Evolutionary conservation across 2,113 vertebrate species (phyloP).

Genomic region (Gasterosteus nipponicus): DNA sequence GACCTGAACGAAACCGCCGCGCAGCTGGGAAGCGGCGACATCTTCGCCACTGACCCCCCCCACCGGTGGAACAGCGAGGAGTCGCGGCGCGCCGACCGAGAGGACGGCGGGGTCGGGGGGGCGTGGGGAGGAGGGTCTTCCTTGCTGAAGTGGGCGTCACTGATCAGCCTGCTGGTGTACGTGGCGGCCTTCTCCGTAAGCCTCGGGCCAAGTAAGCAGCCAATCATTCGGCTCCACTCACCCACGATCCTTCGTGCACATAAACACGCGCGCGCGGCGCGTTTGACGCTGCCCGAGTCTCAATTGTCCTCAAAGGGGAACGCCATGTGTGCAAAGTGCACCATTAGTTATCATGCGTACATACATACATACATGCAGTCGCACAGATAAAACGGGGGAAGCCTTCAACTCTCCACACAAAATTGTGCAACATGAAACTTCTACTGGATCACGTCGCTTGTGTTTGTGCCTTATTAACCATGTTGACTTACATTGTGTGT

Average conservation of each 20-base stretch:
- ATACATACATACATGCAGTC: not conserved
- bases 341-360: slow-evolving; percentile 2
- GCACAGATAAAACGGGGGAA: not conserved
- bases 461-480: not conserved
- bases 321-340: slow-evolving; percentile 25
- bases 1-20: slow-evolving; percentile 53
- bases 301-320: too few species aligned
- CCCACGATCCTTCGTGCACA: not conserved
- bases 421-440: not conserved
- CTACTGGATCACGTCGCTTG: not conserved
- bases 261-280: not conserved
- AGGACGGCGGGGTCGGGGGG: slow-evolving; percentile 35
- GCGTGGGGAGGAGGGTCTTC: slow-evolving; percentile 67
- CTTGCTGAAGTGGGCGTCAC: slow-evolving; percentile 89
- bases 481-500: not conserved
- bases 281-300: too few species aligned
- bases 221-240: not conserved
- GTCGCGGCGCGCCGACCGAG: slow-evolving; percentile 43
- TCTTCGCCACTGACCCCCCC: slow-evolving; percentile 25
- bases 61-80: slow-evolving; percentile 38
- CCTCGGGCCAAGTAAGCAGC: slow-evolving; percentile 93
- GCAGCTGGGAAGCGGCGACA: slow-evolving; percentile 13
- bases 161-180: slow-evolving; percentile 90
- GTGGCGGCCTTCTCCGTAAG: slow-evolving; percentile 94
- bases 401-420: not conserved